phyloP scores from a whole-genome alignment of 2,888 invertebrate species.

The Stenoptilia bipunctidactyla region DNA sequence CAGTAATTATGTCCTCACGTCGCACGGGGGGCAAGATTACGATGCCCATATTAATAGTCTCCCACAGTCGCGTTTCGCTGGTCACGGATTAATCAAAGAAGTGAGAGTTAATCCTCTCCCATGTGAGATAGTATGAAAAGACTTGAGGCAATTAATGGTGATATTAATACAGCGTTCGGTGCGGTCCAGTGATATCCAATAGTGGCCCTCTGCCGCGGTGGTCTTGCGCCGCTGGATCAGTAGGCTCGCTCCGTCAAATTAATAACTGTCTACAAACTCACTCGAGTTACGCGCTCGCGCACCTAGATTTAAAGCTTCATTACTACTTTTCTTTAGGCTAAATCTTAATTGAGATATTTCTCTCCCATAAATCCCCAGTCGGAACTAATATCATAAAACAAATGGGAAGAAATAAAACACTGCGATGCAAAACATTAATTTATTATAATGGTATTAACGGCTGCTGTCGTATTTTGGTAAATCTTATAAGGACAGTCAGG shows the following conservation, averaged over 20 bases:
- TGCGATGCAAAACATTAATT: constrained; percentile 1
- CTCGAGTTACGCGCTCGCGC: constrained; percentile 68
- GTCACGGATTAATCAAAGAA: constrained; percentile 50
- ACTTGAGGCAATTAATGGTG: constrained; percentile 11
- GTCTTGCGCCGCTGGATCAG: constrained; percentile 28
- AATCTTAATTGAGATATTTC: constrained; percentile 65
- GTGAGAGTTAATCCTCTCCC: constrained; percentile 54
- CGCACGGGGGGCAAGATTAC: background rate
- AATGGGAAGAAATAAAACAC: constrained; percentile 46
- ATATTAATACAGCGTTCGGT: constrained; percentile 16
- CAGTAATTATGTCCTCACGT: background rate
- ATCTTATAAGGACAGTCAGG: constrained; percentile 28
- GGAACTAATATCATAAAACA: constrained; percentile 35
- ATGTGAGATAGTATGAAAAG: constrained; percentile 51
- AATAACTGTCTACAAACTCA: constrained; percentile 48
- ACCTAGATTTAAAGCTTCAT: constrained; percentile 55
- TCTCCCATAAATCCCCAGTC: constrained; percentile 27
- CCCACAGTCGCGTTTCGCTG: constrained; percentile 31
- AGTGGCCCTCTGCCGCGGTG: constrained; percentile 26
- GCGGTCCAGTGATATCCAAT: constrained; percentile 21
- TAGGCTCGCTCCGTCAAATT: constrained; percentile 59
- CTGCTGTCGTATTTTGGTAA: background rate
- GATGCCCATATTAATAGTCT: constrained; percentile 22
- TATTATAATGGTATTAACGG: background rate
- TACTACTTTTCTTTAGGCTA: constrained; percentile 63